These are phyloP conservation scores for Callinectes sapidus DNA, from an alignment of 2,888 invertebrate genomes.

Conservation along the genomic window DNA sequence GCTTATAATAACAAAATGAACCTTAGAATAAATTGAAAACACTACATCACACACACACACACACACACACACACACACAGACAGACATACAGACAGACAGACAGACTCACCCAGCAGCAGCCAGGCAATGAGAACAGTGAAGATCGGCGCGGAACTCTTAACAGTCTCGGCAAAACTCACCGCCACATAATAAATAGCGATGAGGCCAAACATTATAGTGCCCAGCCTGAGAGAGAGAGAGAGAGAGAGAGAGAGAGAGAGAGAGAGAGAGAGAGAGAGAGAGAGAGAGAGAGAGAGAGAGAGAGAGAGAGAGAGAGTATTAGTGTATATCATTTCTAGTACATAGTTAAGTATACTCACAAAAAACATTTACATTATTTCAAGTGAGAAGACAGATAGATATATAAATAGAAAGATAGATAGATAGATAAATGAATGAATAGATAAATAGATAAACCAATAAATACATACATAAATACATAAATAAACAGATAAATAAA, in stretches of 20 bases:
- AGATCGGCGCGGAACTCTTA: constrained; percentile 87
- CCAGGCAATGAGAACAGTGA: constrained; percentile 85
- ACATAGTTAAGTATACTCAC: too few species aligned
- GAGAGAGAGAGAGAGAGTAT: too few species aligned
- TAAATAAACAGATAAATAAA: too few species aligned
- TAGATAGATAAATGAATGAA: too few species aligned
- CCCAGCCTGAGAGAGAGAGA: constrained; percentile 78
- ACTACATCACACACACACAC: background rate
- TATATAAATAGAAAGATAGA: too few species aligned
- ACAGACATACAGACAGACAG: background rate
- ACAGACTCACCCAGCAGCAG: constrained; percentile 79
- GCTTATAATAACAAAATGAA: too few species aligned
- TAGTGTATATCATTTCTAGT: too few species aligned
- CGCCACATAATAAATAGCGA: constrained; percentile 86
- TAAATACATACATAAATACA: too few species aligned
- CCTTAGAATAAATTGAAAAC: background rate
- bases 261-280: constrained; percentile 1
- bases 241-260: constrained; percentile 16
- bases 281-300: background rate
- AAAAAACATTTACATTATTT: too few species aligned
- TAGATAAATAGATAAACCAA: too few species aligned
- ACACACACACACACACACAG: background rate
- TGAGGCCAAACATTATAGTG: constrained; percentile 84
- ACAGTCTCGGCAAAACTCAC: constrained; percentile 89
- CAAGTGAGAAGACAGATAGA: too few species aligned